phyloP scores from a whole-genome alignment of 2,888 invertebrate species.

The Drosophila peninsularis region DNA sequence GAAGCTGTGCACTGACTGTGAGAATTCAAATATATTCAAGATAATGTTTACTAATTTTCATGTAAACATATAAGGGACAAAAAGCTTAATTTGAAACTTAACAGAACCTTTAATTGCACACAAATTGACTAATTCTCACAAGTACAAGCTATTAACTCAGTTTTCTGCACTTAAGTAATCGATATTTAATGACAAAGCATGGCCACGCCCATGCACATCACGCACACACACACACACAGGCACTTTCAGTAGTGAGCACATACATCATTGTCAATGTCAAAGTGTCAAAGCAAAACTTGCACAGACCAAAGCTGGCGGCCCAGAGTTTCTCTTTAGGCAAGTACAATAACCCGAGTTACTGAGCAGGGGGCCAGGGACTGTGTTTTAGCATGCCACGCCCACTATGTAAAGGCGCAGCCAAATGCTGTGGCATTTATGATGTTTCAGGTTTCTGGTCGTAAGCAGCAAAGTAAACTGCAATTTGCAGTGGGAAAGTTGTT shows the following conservation, averaged over 20 bases:
- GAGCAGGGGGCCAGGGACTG: neutral
- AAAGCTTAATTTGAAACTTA: too few species aligned
- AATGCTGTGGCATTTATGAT: slow-evolving; percentile 68
- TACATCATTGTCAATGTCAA: slow-evolving; percentile 83
- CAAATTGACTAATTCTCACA: neutral
- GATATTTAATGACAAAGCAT: slow-evolving; percentile 72
- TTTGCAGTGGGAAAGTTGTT: slow-evolving; percentile 48
- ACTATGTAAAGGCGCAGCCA: slow-evolving; percentile 23
- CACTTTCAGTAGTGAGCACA: slow-evolving; percentile 54
- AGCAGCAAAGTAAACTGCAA: slow-evolving; percentile 65
- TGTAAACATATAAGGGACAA: neutral
- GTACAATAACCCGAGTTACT: slow-evolving; percentile 56
- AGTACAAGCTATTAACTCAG: slow-evolving; percentile 51
- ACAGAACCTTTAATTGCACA: slow-evolving; percentile 4
- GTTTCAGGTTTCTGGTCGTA: slow-evolving; percentile 37
- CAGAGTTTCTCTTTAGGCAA: slow-evolving; percentile 36
- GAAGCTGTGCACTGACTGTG: too few species aligned
- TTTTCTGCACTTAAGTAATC: slow-evolving; percentile 60
- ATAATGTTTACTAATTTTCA: neutral
- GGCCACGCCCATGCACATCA: slow-evolving; percentile 46
- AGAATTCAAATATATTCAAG: too few species aligned
- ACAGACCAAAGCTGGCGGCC: slow-evolving; percentile 47
- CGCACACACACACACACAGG: slow-evolving; percentile 19
- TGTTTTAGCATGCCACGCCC: slow-evolving; percentile 62
- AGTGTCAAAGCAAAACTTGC: slow-evolving; percentile 79